Evolutionary conservation across 2,113 vertebrate genomes (phyloP).

Genomic region (Chelonoidis abingdonii): DNA sequence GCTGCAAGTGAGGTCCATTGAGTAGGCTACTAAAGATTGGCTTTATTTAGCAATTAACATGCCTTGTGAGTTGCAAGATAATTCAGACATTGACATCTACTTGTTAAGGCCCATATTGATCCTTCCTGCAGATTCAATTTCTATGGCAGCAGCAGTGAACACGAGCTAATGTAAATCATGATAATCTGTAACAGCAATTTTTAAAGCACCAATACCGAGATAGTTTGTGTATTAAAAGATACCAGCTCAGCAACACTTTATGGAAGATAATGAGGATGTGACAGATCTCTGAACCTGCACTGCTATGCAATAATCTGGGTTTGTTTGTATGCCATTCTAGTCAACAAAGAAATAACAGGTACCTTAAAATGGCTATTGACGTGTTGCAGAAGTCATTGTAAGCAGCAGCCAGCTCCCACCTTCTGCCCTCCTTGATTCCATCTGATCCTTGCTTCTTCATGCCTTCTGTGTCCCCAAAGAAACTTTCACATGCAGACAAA

Average conservation of each 20-base stretch:
- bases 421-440: background rate
- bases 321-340: background rate
- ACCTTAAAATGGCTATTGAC: background rate
- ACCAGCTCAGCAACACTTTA: background rate
- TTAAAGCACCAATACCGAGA: background rate
- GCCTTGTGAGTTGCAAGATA: background rate
- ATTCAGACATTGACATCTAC: background rate
- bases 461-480: background rate
- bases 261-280: fast-evolving
- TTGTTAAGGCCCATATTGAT: background rate
- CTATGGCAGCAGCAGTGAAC: background rate
- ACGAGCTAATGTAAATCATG: background rate
- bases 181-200: background rate
- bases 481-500: background rate
- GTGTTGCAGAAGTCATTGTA: background rate
- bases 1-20: background rate
- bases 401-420: background rate
- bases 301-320: background rate
- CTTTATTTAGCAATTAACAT: background rate
- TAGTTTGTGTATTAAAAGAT: background rate
- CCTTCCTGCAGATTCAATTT: background rate
- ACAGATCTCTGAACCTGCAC: background rate
- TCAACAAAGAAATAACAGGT: background rate
- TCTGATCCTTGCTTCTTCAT: background rate
- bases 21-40: background rate